Conservation (phyloP, 2,888 invertebrate genomes). For the Amiota mariae region DNA sequence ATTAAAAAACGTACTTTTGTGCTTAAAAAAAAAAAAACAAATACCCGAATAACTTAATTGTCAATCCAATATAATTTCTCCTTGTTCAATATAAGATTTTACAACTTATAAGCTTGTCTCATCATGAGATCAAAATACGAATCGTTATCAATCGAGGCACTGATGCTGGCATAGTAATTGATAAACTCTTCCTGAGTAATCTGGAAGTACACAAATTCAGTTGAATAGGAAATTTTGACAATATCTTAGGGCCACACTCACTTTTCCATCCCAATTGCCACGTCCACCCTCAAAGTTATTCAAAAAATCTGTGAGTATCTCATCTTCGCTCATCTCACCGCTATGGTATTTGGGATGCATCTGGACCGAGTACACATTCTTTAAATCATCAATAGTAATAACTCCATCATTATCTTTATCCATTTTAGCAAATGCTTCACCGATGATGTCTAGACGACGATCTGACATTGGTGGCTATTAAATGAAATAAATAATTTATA, state of each 20-base stretch:
- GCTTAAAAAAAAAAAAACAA: no score
- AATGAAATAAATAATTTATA: not conserved
- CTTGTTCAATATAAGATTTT: constrained; percentile 62
- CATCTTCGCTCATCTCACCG: constrained; percentile 90
- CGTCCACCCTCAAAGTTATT: constrained; percentile 86
- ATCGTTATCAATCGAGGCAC: constrained; percentile 95
- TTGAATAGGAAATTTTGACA: not conserved
- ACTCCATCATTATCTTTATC: constrained; percentile 89
- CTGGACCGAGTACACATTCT: constrained; percentile 86
- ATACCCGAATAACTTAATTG: no score
- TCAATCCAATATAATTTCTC: no score
- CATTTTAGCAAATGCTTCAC: constrained; percentile 88
- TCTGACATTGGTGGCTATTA: constrained; percentile 89
- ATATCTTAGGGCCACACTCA: constrained; percentile 68
- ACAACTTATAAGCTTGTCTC: constrained; percentile 91
- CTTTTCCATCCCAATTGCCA: constrained; percentile 82
- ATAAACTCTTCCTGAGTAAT: constrained; percentile 94
- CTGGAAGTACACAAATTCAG: constrained; percentile 74
- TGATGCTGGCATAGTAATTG: constrained; percentile 94
- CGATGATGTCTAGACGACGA: constrained; percentile 82
- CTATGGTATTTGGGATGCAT: constrained; percentile 88
- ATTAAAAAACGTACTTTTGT: no score
- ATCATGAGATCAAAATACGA: constrained; percentile 97
- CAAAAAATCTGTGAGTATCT: constrained; percentile 86
- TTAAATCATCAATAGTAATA: constrained; percentile 85